Evolutionary conservation across 2,888 invertebrate species (phyloP), one percentile per base, ranked within the genome.

Genomic region (Emmelina monodactyla): DNA sequence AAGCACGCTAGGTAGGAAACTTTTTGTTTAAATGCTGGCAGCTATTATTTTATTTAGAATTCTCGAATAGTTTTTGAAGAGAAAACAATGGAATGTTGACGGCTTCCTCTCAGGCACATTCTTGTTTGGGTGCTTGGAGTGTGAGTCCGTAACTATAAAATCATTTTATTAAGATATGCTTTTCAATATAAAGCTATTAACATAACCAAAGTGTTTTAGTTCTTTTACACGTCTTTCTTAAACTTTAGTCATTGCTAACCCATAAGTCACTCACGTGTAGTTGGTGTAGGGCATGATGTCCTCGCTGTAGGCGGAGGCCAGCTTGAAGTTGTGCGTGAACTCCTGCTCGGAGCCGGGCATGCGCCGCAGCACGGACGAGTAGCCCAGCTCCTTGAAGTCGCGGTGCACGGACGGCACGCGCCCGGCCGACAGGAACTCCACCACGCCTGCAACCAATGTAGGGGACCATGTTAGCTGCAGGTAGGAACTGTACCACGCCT

Each of bases 241-340:
- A 10, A 25, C 3, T 25, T 9, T 9, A 6, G 6, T 6, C 19
- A 19, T 19, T 19, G 6, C 19, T 6, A 19, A 19, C 19, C 19
- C 19, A 19, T n/a, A 28, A n/a, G 28, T 29, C 3, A n/a, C 90
- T 87, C 69, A 95, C 91, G 99, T 99, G 73, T 96, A 98, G 76
- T 99, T 99, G 44, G 98, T 98, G 68, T 93, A 96, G 44, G 95
- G 94, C 93, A 99, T 97, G 56, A 95, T 91, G 60, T 94, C 92
- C 63, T 92, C 91, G 66, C 91, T 92, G 78, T 98, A 97, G 37
- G 97, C 97, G 43, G 94, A 94, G 41, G 94, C 91, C 49, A 99
- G 85, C 61, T 94, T 91, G 79, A 98, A 96, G 79, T 94, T 91
- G 87, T 99, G 98, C 65, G 92, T 92, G 79, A 95, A 94, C 82